Evolutionary conservation across 2,888 invertebrate genomes (phyloP), one percentile per base, ranked within the genome.

Genomic region (Volucella inanis): DNA sequence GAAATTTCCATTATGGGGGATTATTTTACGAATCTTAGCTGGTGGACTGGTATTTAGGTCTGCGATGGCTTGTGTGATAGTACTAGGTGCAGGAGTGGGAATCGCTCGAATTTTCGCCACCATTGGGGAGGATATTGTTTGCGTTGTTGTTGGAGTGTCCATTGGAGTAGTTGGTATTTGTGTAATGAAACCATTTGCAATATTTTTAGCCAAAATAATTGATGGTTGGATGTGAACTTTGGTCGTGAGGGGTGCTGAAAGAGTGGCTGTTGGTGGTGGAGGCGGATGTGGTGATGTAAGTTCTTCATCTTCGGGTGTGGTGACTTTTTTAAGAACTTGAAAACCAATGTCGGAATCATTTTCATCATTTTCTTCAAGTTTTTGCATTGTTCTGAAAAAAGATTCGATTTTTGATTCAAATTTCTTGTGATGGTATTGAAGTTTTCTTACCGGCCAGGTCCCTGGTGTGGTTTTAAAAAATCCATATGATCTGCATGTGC

Each of bases 401-500:
- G 22, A 15, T 8, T 38, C 41, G 59, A 47, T 39, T 49, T 72
- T 62, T 0, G 3, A 41, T 15, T 41, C 15, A 41, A 22, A 39
- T 15, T 41, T 22, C 31, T 47, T 50, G 57, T 45, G 12, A 8
- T n/a, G 45, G 15, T 41, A 15, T 52, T 31, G 47, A 39, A 47
- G 10, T 41, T 14, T 8, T 77, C 65, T 85, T 76, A 91, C 92
- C 92, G 88, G 87, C 91, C 91, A 1, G 92, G 92, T 14, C 92
- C 92, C 78, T 92, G 92, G 70, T 90, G 92, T 6, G 92, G 92
- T 81, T 91, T 91, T 10, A 92, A 81, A 68, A 92, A 92, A 54
- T 92, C 92, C 92, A 92, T 92, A 65, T 91, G 91, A 52, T 91
- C 91, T 8, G 92, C 92, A 88, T 92, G 92, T 1, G 92, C 92